Base-by-base conservation (phyloP, 35 echinoderm and acorn worm species). In the Ophioderma brevispina region DNA sequence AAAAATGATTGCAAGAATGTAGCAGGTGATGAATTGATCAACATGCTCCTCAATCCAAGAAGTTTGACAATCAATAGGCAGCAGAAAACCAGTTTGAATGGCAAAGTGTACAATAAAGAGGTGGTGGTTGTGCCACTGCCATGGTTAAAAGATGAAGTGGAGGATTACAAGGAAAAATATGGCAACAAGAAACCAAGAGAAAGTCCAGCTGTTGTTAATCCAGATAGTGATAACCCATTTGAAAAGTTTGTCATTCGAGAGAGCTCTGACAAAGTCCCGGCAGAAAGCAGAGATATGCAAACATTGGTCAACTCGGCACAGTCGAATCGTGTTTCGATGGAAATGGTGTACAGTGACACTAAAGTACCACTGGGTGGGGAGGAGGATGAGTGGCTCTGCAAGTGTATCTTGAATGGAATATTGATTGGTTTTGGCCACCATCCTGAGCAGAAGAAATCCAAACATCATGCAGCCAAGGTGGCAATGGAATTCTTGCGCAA, bases 401-500 rank as follows among this genome's bases (percentile, higher is more conserved):
- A 52, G n/a, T 36, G 32, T 37, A 32, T 85, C 55, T 35, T 85
- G 31, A 85, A 85, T 37, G 83, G 55, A 0, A 37, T 70, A 0
- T 19, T 34, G 43, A 59, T 85, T 35, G 43, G 43, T 1, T 23
- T 34, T 64, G 83, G 49, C 13, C 10, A 35, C 14, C 56, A 85
- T 59, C 35, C 33, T 35, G 43, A 85, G 23, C 52, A 56, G 31
- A 43, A 42, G 31, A 75, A 79, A 31, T 81, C 49, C 11, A 85
- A 55, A 41, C 42, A 85, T 39, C 30, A 78, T 25, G 64, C 90
- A 43, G 82, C 90, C 19, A 36, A 35, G 6, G 77, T 78, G 40
- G 90, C 90, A 1, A n/a, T 91, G 10, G 36, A 37, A 21, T 41
- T 75, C 18, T 52, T 91, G 34, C 40, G 56, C 19, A 78, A 85